Evolutionary conservation across 2,113 vertebrate species (phyloP).

Genomic region (Macaca mulatta): DNA sequence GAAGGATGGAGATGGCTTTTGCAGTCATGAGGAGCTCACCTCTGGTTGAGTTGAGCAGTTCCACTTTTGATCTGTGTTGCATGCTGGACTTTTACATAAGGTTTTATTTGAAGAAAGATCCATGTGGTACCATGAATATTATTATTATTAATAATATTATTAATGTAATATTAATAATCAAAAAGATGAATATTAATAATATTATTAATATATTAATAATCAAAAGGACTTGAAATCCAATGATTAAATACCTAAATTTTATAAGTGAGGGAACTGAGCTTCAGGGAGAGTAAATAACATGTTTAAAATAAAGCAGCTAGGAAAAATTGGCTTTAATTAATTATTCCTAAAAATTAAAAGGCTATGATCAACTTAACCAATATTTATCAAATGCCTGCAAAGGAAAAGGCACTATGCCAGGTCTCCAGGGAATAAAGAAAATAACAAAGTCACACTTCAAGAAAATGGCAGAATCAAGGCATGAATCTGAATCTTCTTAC

Average conservation of each 20-base stretch:
- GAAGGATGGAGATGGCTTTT: background rate
- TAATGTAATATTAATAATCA: background rate
- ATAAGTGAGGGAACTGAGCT: background rate
- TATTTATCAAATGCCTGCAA: background rate
- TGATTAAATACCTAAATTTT: background rate
- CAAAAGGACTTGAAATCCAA: conserved; percentile 9
- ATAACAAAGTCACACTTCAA: background rate
- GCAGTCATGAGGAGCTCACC: background rate
- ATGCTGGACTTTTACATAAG: background rate
- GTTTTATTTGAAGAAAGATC: background rate
- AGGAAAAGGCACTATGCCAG: background rate
- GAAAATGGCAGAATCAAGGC: background rate
- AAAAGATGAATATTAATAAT: background rate
- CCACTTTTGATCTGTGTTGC: background rate
- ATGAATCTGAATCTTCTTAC: background rate
- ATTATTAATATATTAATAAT: background rate
- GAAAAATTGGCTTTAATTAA: background rate
- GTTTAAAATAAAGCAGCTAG: background rate
- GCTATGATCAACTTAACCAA: background rate
- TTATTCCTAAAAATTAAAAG: background rate
- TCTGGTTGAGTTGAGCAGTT: background rate
- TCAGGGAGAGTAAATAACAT: conserved; percentile 8
- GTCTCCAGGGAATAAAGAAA: background rate
- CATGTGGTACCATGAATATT: background rate
- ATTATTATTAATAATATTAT: background rate